Percentiles rank a stretch among this genome's conserved stretches.
These are phyloP conservation scores for Mugil cephalus DNA, from an alignment of 2,113 vertebrate species.

Conservation along the genomic window DNA sequence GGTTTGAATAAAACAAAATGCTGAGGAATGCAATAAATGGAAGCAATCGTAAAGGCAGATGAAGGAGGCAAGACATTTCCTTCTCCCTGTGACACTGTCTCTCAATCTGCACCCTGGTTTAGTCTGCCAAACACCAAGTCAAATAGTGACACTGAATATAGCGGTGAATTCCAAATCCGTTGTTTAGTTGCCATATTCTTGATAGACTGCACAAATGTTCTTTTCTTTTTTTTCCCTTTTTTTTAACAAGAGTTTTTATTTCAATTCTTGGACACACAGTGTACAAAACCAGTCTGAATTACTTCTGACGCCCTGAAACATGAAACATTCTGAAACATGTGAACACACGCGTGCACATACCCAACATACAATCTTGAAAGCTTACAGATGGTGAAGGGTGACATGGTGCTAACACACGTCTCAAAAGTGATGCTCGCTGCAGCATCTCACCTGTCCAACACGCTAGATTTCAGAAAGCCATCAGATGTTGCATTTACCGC, in stretches of 20 bases:
- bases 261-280: constrained; percentile 42
- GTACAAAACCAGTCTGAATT: constrained; percentile 39
- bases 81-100: constrained; percentile 75
- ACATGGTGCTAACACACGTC: constrained; percentile 83
- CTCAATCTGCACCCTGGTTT: constrained; percentile 75
- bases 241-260: constrained; percentile 49
- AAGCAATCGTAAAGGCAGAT: constrained; percentile 58
- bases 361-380: constrained; percentile 59
- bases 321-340: constrained; percentile 24
- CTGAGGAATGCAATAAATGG: constrained; percentile 18
- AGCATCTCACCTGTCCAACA: constrained; percentile 87
- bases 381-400: constrained; percentile 85
- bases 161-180: constrained; percentile 76
- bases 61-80: constrained; percentile 66
- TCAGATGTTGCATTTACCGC: constrained; percentile 86
- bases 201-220: constrained; percentile 75
- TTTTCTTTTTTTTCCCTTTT: constrained; percentile 41
- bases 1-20: constrained; percentile 32
- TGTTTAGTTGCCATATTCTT: constrained; percentile 70
- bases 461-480: constrained; percentile 79
- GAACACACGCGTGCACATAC: constrained; percentile 10
- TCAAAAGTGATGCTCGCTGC: constrained; percentile 81
- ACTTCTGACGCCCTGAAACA: constrained; percentile 39
- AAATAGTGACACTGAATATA: constrained; percentile 80
- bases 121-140: constrained; percentile 77